phyloP scores from a whole-genome alignment of 2,113 vertebrate genomes.

The Corynorhinus townsendii region DNA sequence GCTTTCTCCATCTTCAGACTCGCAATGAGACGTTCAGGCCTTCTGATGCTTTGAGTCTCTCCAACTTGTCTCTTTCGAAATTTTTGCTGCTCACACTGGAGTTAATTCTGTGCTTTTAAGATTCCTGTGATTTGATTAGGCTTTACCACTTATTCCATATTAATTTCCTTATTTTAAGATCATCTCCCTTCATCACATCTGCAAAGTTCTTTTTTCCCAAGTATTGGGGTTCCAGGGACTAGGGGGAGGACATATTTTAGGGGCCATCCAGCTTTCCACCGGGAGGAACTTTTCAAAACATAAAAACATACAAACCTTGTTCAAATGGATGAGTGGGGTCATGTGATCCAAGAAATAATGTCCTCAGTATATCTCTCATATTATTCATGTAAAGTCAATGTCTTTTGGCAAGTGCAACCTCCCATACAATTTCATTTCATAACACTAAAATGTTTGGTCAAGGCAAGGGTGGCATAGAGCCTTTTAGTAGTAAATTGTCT shows the following conservation, averaged over 20 bases:
- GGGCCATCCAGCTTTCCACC: not conserved
- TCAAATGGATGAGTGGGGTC: not conserved
- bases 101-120: not conserved
- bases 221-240: not conserved
- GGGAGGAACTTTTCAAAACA: not conserved
- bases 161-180: not conserved
- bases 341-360: not conserved
- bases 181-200: not conserved
- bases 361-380: not conserved
- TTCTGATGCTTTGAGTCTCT: not conserved
- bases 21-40: not conserved
- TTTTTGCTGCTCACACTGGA: not conserved
- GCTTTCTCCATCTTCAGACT: not conserved
- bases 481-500: not conserved
- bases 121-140: not conserved
- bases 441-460: not conserved
- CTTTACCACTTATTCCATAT: not conserved
- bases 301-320: not conserved
- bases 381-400: not conserved
- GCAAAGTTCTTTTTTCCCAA: not conserved
- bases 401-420: not conserved
- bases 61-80: not conserved
- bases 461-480: not conserved
- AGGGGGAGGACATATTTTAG: not conserved
- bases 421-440: not conserved